Conservation (phyloP, 35 echinoderm and acorn worm genomes). For the Apostichopus japonicus region DNA sequence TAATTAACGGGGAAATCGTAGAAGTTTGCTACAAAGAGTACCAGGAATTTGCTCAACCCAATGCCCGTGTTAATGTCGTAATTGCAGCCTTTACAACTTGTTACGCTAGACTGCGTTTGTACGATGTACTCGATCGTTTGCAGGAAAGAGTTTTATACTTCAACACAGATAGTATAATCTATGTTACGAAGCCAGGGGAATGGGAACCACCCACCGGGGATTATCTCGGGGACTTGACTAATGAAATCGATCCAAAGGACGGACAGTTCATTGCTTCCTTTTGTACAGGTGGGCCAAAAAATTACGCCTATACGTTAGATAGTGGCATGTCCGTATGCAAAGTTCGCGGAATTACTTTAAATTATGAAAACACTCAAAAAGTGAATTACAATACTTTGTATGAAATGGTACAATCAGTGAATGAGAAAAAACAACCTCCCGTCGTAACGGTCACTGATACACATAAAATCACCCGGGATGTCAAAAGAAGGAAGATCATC, state of each 20-base stretch:
- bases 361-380: neutral
- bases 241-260: too few relatives aligned
- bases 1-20: neutral
- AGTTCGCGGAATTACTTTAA: slow-evolving; percentile 2
- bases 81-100: neutral
- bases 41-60: neutral
- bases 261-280: too few relatives aligned
- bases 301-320: neutral
- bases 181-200: slow-evolving; percentile 19
- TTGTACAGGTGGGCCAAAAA: slow-evolving; percentile 10
- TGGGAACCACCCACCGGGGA: slow-evolving; percentile 52
- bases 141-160: neutral
- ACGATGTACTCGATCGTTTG: too few relatives aligned
- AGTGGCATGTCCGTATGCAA: neutral
- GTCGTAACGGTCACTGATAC: too few relatives aligned
- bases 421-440: neutral
- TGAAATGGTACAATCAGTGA: neutral
- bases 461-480: too few relatives aligned
- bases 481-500: too few relatives aligned
- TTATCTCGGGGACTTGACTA: slow-evolving; percentile 29
- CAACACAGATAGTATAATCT: slow-evolving; percentile 56
- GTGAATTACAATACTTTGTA: neutral
- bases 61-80: slow-evolving; percentile 29
- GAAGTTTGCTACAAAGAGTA: slow-evolving; percentile 9
- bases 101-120: too few relatives aligned